Percentiles rank a stretch among this genome's conserved stretches.
phyloP scores from a whole-genome alignment of 2,888 invertebrate genomes.

The Carabus problematicus region DNA sequence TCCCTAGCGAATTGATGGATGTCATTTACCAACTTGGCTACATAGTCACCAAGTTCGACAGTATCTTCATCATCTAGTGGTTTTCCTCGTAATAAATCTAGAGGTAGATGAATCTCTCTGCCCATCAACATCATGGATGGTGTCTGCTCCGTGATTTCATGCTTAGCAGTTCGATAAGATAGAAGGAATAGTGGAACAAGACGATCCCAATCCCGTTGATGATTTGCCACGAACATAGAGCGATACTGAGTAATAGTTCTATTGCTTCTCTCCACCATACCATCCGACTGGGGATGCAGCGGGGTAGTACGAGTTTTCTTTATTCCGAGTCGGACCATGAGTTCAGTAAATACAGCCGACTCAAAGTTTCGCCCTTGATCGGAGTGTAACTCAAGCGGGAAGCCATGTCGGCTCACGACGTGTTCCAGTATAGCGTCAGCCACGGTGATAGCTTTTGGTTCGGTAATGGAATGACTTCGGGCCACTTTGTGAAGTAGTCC shows the following conservation, averaged over 20 bases:
- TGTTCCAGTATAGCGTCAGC: conserved; percentile 11
- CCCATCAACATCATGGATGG: conserved; percentile 2
- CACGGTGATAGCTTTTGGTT: conserved; percentile 5
- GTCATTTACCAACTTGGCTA: too few species aligned
- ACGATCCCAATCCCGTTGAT: conserved; percentile 23
- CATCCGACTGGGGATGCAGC: conserved; percentile 3
- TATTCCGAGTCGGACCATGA: not conserved
- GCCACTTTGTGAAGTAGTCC: conserved; percentile 8
- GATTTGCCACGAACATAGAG: conserved; percentile 7
- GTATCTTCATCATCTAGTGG: not conserved
- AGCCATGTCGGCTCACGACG: conserved; percentile 24
- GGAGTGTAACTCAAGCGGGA: conserved; percentile 29
- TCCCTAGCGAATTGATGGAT: not conserved
- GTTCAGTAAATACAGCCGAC: conserved; percentile 17
- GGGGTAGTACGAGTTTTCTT: conserved; percentile 10
- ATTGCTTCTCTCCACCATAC: conserved; percentile 3
- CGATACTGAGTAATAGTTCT: not conserved
- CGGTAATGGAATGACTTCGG: not conserved
- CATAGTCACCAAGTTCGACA: not conserved
- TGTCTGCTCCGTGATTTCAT: conserved; percentile 24
- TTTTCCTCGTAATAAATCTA: conserved; percentile 2
- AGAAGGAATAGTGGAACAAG: conserved; percentile 41
- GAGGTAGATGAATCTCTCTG: conserved; percentile 2
- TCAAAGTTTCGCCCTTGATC: conserved; percentile 38
- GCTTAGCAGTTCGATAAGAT: conserved; percentile 20